Evolutionary conservation across 2,888 invertebrate species (phyloP).

Genomic region (Pomacea canaliculata): DNA sequence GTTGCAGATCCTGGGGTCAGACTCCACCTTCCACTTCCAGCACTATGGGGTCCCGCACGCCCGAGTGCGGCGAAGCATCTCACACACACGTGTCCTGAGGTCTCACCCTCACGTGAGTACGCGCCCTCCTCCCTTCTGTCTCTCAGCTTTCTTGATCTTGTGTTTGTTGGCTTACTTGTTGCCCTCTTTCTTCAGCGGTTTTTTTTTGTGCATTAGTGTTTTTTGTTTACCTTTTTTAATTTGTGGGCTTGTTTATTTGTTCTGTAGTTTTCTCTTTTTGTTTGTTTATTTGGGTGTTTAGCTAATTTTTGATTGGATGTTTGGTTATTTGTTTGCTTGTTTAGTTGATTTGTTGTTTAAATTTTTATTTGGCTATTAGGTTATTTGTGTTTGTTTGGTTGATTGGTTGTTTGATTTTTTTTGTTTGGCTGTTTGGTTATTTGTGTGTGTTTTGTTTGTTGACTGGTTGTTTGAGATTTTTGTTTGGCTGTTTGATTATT

Average conservation of each 20-base stretch:
- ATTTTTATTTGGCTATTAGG: not conserved
- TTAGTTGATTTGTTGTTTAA: not conserved
- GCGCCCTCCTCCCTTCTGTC: no score
- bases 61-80: constrained; percentile 87
- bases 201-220: not conserved
- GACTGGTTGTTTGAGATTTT: no score
- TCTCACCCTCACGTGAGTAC: constrained; percentile 90
- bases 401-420: no score
- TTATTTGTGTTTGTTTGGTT: no score
- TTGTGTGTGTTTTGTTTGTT: no score
- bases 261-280: not conserved
- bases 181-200: no score
- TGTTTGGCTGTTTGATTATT: no score
- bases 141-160: no score
- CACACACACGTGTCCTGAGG: constrained; percentile 88
- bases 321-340: no score
- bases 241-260: not conserved
- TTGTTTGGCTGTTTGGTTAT: no score
- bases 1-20: constrained; percentile 87
- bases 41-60: constrained; percentile 92
- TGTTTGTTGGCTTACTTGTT: not conserved
- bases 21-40: constrained; percentile 93
- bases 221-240: not conserved
- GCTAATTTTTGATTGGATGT: no score
- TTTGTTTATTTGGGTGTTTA: not conserved